Percentiles rank a stretch among this genome's conserved stretches.
phyloP scores from a whole-genome alignment of 2,113 vertebrate species.

The Fukomys damarensis region DNA sequence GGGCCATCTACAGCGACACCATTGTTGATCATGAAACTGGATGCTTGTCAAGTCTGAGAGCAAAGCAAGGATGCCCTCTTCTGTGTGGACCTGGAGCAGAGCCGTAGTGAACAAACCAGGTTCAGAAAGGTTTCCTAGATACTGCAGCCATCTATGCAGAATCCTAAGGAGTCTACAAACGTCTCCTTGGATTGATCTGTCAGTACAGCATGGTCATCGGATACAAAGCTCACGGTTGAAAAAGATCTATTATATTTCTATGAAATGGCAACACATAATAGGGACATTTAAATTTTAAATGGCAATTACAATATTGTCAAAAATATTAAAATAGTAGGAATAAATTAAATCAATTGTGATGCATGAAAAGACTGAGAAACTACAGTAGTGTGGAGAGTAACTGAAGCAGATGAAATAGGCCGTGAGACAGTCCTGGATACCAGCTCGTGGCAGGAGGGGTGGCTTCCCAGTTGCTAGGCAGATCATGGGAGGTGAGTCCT shows the following conservation, averaged over 20 bases:
- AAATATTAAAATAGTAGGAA: background rate
- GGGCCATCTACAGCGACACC: no score
- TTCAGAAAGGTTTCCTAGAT: background rate
- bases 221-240: background rate
- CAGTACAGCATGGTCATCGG: background rate
- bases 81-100: accelerated
- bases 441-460: accelerated
- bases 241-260: background rate
- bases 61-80: accelerated
- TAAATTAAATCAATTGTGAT: background rate
- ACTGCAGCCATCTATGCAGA: background rate
- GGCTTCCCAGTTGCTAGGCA: accelerated
- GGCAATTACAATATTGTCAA: background rate
- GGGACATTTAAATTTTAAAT: background rate
- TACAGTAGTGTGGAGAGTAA: no score
- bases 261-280: background rate
- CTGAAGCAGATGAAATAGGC: background rate
- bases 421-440: accelerated
- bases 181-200: background rate
- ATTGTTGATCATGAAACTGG: background rate
- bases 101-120: background rate
- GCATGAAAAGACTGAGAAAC: background rate
- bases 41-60: no score
- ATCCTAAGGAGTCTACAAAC: background rate
- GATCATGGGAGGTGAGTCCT: background rate